Base-by-base conservation (phyloP, 2,797 vertebrate species). In the Artibeus jamaicensis region DNA sequence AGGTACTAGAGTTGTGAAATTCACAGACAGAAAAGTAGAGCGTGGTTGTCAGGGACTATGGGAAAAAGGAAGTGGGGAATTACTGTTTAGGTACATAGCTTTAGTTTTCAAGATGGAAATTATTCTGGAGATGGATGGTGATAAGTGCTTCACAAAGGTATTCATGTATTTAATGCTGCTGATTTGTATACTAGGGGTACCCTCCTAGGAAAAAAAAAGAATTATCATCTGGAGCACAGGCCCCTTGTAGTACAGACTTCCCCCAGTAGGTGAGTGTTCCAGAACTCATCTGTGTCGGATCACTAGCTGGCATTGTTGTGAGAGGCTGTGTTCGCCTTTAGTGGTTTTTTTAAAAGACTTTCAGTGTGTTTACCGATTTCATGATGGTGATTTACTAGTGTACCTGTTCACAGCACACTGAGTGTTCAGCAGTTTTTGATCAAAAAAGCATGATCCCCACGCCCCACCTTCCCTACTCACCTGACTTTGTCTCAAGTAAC, bases 381-480 rank as follows among this genome's bases (percentile, higher is more conserved):
- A n/a, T 65, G 62, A 65, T 65, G 15, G 62, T 65, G 62, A 65
- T 65, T n/a, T 65, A 65, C 62, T n/a, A n/a, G 62, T n/a, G 62
- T 29, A n/a, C 32, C 29, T n/a, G 32, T 6, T 65, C 62, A n/a
- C 32, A n/a, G 29, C 26, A 29, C 29, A 7, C 62, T 16, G 15
- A n/a, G 62, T 65, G 6, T n/a, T 65, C 2, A 65, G 62, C 62
- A 65, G 62, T 65, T 65, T 62, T 65, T 65, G 29, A n/a, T 6
- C 0, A n/a, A 15, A n/a, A 65, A n/a, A 32, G 0, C 62, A n/a
- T 65, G 32, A 65, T 15, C 32, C 2, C 32, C 32, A 16, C n/a
- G 2, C 29, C 6, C 14, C 14, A 65, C 32, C 6, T 14, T 65
- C 29, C 5, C 62, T 65, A 16, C 29, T 65, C 32, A 65, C 32